Conservation (phyloP, 2,113 vertebrate species). For the Oophaga pumilio region DNA sequence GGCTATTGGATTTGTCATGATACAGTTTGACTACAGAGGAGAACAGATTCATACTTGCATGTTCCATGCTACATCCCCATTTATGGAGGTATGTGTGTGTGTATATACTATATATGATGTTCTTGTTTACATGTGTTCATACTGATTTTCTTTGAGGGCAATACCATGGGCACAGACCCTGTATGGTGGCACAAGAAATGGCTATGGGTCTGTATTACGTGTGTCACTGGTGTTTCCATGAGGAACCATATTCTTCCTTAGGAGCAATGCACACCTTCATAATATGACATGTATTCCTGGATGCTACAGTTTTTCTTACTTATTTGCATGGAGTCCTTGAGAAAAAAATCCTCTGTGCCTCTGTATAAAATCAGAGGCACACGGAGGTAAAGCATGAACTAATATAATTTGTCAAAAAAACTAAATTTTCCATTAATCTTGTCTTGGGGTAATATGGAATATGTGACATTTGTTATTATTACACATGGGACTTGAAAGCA, state of each 20-base stretch:
- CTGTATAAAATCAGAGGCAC: no score
- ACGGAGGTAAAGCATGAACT: no score
- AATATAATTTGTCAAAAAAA: no score
- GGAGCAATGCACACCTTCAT: neutral
- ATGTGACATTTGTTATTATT: no score
- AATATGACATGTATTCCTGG: neutral
- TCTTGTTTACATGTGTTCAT: neutral
- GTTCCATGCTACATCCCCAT: slow-evolving; percentile 73
- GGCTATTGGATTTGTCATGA: slow-evolving; percentile 84
- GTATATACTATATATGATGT: neutral
- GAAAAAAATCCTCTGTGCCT: no score
- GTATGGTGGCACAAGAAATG: neutral
- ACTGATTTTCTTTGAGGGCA: neutral
- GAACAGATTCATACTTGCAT: slow-evolving; percentile 79
- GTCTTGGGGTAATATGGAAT: no score
- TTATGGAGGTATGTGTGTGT: slow-evolving; percentile 76
- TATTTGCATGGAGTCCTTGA: no score
- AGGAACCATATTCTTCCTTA: neutral
- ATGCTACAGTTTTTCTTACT: neutral
- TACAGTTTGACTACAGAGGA: slow-evolving; percentile 76
- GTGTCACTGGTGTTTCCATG: no score
- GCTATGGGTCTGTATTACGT: neutral
- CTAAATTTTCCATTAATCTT: no score
- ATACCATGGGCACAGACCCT: no score
- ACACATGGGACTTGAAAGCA: no score